phyloP scores from a whole-genome alignment of 2,797 vertebrate species.

The Chelon labrosus region DNA sequence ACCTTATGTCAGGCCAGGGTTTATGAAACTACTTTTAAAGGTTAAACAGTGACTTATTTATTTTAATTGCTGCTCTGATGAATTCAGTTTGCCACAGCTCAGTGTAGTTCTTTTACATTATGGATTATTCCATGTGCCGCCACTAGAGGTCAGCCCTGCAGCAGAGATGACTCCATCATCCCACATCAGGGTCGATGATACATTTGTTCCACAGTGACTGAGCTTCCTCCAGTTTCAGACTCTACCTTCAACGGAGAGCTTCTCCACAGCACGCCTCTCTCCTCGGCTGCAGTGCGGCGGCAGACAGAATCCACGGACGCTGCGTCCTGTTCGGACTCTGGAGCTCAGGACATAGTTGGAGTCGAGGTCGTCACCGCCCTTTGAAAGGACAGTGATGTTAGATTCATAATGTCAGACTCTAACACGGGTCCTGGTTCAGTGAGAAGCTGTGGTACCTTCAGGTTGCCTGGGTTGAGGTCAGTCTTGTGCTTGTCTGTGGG shows the following conservation, averaged over 20 bases:
- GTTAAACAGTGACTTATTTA: too few relatives aligned
- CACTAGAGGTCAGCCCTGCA: constrained; percentile 59
- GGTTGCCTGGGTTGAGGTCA: constrained; percentile 88
- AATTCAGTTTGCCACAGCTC: too few relatives aligned
- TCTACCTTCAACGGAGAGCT: constrained; percentile 92
- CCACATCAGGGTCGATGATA: too few relatives aligned
- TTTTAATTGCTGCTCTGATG: too few relatives aligned
- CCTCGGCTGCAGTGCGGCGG: constrained; percentile 97
- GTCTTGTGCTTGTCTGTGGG: constrained; percentile 97
- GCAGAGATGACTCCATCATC: too few relatives aligned
- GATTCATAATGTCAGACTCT: too few relatives aligned
- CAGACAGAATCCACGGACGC: constrained; percentile 94
- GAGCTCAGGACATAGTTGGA: constrained; percentile 95
- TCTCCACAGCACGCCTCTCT: constrained; percentile 93
- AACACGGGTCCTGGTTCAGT: too few relatives aligned
- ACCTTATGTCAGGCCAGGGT: too few relatives aligned
- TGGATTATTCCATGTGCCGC: not conserved
- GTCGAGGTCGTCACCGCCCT: constrained; percentile 97
- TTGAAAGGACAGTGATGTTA: not conserved
- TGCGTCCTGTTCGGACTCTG: constrained; percentile 95
- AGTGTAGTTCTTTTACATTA: too few relatives aligned
- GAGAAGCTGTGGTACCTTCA: constrained; percentile 87
- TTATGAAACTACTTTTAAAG: too few relatives aligned
- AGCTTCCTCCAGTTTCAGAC: too few relatives aligned
- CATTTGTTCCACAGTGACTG: too few relatives aligned